Evolutionary conservation across 2,113 vertebrate genomes (phyloP).

Genomic region (Grus americana): DNA sequence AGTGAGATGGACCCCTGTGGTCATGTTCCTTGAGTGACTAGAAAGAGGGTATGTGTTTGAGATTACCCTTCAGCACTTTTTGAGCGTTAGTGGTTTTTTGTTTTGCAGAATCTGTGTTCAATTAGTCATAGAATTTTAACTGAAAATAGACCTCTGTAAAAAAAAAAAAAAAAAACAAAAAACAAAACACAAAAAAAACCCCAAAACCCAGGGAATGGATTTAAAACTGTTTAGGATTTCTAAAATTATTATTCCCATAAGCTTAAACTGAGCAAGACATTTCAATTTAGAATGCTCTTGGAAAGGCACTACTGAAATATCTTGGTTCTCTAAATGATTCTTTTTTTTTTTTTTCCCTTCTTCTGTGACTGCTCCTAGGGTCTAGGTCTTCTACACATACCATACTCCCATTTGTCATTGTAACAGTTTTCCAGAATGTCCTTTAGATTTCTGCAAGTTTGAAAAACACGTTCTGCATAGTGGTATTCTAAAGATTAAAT

Average conservation of each 20-base stretch:
- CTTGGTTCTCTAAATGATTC: background rate
- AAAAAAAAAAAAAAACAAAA: background rate
- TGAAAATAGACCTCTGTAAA: background rate
- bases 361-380: background rate
- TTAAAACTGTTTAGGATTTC: background rate
- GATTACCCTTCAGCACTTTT: background rate
- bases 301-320: background rate
- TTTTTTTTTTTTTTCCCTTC: background rate
- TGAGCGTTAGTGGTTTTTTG: background rate
- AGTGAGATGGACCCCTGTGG: background rate
- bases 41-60: background rate
- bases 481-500: background rate
- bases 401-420: background rate
- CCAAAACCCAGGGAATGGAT: background rate
- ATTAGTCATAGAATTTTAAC: background rate
- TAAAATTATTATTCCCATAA: background rate
- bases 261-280: background rate
- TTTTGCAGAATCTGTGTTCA: background rate
- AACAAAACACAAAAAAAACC: too few relatives aligned
- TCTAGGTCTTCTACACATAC: background rate
- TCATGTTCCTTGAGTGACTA: background rate
- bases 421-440: background rate
- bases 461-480: background rate
- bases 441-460: background rate
- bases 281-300: background rate